phyloP scores from a whole-genome alignment of 2,113 vertebrate genomes.

The Dendropsophus ebraccatus region DNA sequence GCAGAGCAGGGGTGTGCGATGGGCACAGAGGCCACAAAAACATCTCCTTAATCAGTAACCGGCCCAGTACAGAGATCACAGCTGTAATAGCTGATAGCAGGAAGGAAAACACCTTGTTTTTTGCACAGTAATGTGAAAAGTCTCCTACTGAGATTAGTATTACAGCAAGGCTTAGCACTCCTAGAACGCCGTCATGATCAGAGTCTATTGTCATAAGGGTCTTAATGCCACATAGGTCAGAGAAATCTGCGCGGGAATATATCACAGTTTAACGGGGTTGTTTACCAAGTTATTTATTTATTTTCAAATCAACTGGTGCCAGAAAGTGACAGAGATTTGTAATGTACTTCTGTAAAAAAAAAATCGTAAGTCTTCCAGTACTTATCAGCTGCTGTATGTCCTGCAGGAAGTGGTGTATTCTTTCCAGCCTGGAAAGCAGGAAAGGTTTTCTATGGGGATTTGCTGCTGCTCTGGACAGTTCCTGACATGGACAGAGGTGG shows the following conservation, averaged over 20 bases:
- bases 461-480: too few relatives aligned
- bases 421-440: too few relatives aligned
- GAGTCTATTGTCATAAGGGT: neutral
- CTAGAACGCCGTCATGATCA: neutral
- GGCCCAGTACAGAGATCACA: conserved; percentile 49
- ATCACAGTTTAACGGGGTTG: neutral
- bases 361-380: too few relatives aligned
- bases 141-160: neutral
- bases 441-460: too few relatives aligned
- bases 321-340: too few relatives aligned
- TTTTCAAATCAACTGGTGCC: too few relatives aligned
- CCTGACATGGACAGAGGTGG: too few relatives aligned
- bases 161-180: neutral
- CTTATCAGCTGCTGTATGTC: too few relatives aligned
- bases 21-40: conserved; percentile 49
- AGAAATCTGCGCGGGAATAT: neutral
- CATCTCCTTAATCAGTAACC: conserved; percentile 54
- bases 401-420: too few relatives aligned
- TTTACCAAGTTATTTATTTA: too few relatives aligned
- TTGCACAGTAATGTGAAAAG: neutral
- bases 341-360: too few relatives aligned
- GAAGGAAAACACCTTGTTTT: conserved; percentile 44
- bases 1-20: conserved; percentile 47
- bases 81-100: conserved; percentile 27
- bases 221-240: neutral